Evolutionary conservation across 2,888 invertebrate species (phyloP), one percentile per base, ranked within the genome.

Genomic region (Muscina levida): DNA sequence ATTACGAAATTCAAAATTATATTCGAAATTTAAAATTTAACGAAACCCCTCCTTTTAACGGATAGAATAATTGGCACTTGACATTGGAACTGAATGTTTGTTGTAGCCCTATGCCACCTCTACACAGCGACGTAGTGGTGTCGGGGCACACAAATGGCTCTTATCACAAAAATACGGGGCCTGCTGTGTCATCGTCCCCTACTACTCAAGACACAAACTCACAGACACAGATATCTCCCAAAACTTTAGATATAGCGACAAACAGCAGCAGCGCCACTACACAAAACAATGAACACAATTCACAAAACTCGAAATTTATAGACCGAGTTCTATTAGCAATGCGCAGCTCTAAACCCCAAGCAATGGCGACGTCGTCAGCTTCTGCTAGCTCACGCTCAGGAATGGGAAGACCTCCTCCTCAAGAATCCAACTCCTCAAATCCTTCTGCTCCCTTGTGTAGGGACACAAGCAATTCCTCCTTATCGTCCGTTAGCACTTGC

Each of bases 311-410:
- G 46, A 84, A 85, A 82, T 88, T 88, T 84, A 74, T 88, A 82
- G 86, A 86, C 57, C 87, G 87, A 56, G 89, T 88, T 1, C 71
- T 85, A 51, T 83, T 83, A 79, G 87, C 88, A 48, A 88, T 88
- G 88, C 83, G 68, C 76, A 84, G 80, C 56, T 82, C 83, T 1
- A 84, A 72, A 46, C 56, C 72, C 44, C 22, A 24, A 70, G 2
- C 79, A 51, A 65, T 37, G n/a, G 24, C 37, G 37, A n/a, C 15
- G 57, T 11, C 57, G 31, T 26, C 17, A 39, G 11, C 24, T 57
- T n/a, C 17, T 59, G 48, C 77, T 17, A 31, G 8, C 3, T 5
- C 8, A 31, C 31, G 31, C 31, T 31, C 31, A 31, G 13, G 5
- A 17, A 53, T 53, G 68, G 56, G 65, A 65, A 65, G 68, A 31